Evolutionary conservation across 2,113 vertebrate species (phyloP), one percentile per base, ranked within the genome.

Genomic region (Verasper variegatus): DNA sequence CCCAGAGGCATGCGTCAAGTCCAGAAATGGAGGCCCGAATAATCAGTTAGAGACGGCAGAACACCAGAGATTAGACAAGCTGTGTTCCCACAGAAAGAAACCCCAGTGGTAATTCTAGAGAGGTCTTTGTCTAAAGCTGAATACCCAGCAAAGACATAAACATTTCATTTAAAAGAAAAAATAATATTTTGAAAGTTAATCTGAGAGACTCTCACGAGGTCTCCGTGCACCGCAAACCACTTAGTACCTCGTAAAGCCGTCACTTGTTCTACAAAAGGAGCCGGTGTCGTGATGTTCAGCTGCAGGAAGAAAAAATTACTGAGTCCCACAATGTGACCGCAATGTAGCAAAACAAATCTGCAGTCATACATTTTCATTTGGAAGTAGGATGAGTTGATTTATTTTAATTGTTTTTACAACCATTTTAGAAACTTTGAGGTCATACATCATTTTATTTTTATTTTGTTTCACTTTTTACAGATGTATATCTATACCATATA

Each of bases 41-140:
- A 54, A 74, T 74, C 55, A 47, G 55, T 62, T 68, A 79, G 69
- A 56, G 71, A 77, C 37, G 35, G 40, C 49, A 62, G 26, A 55
- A 67, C 77, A 76, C 55, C 2, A 42, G 68, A 76, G 76, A 74
- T 51, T 10, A 63, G 62, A 60, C 58, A 27, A 76, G 52, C 27
- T 26, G 49, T 9, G 55, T 87, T 79, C 68, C 78, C 75, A 82
- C 64, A 49, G 67, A 73, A 56, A 68, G 52, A 24, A 59, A 58
- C 1, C 52, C 45, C 45, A 61, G 35, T 49, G 52, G 54, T 64
- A 61, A 79, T 60, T 40, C 40, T 57, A 76, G 58, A 76, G 58
- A 68, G 37, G 37, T 35, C 3, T 21, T 27, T 57, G 64, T 74
- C 71, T 54, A 68, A 68, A 37, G 42, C 17, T 58, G 52, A 14